Evolutionary conservation across 1,140 invertebrate genomes (phyloP).

Genomic region (Drosophila nannoptera): DNA sequence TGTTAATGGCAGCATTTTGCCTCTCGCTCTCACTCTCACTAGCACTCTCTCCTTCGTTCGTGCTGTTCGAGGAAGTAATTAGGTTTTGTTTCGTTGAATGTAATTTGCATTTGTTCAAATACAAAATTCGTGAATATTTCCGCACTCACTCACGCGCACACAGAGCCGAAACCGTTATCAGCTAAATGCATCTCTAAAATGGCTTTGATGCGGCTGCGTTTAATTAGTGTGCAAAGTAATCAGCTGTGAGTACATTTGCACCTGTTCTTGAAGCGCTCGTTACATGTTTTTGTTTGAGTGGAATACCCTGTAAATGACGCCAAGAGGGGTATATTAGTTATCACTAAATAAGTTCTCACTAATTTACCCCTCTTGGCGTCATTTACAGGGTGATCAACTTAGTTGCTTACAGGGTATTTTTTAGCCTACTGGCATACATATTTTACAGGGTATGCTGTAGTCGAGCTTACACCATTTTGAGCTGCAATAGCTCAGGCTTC

Average conservation of each 20-base stretch:
- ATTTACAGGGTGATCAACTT: no score
- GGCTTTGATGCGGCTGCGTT: conserved; percentile 23
- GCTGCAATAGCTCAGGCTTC: no score
- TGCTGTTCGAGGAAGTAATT: conserved; percentile 30
- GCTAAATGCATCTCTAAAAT: conserved; percentile 32
- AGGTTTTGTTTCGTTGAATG: conserved; percentile 25
- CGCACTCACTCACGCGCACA: conserved; percentile 16
- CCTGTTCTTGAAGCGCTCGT: conserved; percentile 11
- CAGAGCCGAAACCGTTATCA: conserved; percentile 8
- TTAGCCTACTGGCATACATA: no score
- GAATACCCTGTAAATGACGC: neutral
- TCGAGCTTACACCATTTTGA: no score
- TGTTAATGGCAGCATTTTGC: conserved; percentile 18
- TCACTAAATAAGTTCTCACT: no score
- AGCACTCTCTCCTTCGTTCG: conserved; percentile 25
- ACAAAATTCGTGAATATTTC: conserved; percentile 41
- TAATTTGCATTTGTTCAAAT: conserved; percentile 59
- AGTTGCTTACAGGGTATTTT: no score
- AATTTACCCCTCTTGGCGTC: no score
- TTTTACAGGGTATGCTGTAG: no score
- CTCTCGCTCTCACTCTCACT: neutral
- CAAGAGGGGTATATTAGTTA: neutral
- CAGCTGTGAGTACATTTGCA: conserved; percentile 16
- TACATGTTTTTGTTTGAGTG: neutral
- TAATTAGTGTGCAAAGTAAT: conserved; percentile 28